Evolutionary conservation across 2,888 invertebrate genomes (phyloP), one percentile per base, ranked within the genome.

Genomic region (Kuschelorhynchus macadamiae): DNA sequence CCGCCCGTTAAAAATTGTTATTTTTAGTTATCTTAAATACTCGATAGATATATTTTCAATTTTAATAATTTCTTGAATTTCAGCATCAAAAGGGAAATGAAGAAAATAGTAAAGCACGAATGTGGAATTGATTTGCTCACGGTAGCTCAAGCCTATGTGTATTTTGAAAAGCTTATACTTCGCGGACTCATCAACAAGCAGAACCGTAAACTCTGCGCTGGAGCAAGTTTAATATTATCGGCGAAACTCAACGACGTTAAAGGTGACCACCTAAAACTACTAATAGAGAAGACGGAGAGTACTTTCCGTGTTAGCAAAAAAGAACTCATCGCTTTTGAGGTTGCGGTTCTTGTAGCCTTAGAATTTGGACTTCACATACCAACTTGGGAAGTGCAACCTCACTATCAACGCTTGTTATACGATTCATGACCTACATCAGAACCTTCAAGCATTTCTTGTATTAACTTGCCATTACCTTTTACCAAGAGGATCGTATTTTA

Each of bases 201-300:
- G 80, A 98, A 98, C 81, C 88, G 98, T 46, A 98, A 98, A 85
- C 86, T 97, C 65, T 97, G 97, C 81, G 97, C 98, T 12, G 98
- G 96, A 39, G 96, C 97, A 11, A 96, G 97, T 82, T 86, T 99
- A 60, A 85, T 98, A 67, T 86, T 99, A 11, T 95, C 98, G 33
- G 96, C 98, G 36, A 99, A 99, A 85, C 88, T 99, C 78, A 98
- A 98, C 82, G 98, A 99, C 81, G 93, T 97, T 44, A 98, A 97
- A 85, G 97, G 97, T 46, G 92, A 94, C 73, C 87, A 90, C 63
- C 86, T 98, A 70, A 93, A 93, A 81, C 88, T 91, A 52, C 87
- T 98, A 39, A 92, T 98, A 71, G 97, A 98, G 93, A 93, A 94
- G 86, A 94, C 93, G 44, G 97, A 97, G 85, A 93, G 89, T 74